Percentiles rank a stretch among this genome's conserved stretches.
These are phyloP conservation scores for Chrysolina oricalcia DNA, from an alignment of 2,888 invertebrate genomes.

Conservation along the genomic window DNA sequence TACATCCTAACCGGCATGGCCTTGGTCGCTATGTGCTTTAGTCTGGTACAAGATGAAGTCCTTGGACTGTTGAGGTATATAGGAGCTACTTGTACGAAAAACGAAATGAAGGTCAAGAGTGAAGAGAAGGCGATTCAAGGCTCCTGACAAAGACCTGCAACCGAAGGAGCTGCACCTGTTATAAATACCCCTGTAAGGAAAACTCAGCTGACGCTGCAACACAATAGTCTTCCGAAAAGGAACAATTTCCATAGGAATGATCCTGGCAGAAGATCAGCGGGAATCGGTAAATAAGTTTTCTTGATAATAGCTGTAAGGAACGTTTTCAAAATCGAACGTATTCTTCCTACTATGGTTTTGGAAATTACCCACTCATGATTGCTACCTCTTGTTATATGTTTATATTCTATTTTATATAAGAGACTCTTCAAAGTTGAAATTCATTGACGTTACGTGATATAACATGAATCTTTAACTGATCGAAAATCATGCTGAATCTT, in stretches of 20 bases:
- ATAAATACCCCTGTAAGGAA: conserved; percentile 69
- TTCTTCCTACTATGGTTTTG: too few relatives aligned
- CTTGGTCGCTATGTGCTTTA: conserved; percentile 90
- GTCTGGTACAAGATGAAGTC: conserved; percentile 87
- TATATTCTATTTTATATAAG: too few relatives aligned
- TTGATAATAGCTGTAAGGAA: not conserved
- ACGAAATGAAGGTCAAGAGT: conserved; percentile 66
- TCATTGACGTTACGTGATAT: too few relatives aligned
- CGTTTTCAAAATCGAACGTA: too few relatives aligned
- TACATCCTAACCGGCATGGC: conserved; percentile 91
- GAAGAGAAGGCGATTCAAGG: conserved; percentile 72
- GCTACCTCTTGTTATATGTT: too few relatives aligned
- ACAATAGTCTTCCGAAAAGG: conserved; percentile 74
- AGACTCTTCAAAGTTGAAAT: too few relatives aligned
- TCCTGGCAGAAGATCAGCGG: conserved; percentile 78
- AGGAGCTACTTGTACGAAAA: conserved; percentile 65
- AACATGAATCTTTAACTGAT: too few relatives aligned
- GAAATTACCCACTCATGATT: too few relatives aligned
- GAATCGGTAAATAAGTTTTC: conserved; percentile 54
- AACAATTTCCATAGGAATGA: conserved; percentile 79
- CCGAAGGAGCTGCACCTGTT: conserved; percentile 72
- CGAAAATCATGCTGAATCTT: too few relatives aligned
- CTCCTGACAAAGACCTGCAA: conserved; percentile 74
- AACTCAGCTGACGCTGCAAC: conserved; percentile 68
- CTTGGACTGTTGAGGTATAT: conserved; percentile 72